A percentile compares a stretch with the other conserved stretches of the same genome.
Evolutionary conservation across 2,797 vertebrate species (phyloP).

Genomic region (Lithobates pipiens): DNA sequence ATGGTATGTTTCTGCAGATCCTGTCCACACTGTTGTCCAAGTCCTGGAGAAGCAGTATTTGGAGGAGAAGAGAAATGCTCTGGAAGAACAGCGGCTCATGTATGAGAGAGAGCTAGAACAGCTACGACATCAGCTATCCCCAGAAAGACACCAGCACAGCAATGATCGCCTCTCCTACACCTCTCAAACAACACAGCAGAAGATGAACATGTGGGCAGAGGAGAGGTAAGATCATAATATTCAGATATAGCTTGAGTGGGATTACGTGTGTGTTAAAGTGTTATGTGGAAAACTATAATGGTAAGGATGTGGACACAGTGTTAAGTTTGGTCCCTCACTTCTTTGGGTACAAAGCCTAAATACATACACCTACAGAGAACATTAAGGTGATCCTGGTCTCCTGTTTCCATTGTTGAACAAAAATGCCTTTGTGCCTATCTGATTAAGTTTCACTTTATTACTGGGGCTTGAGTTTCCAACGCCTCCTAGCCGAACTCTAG

Average conservation of each 20-base stretch:
- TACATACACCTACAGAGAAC: too few relatives aligned
- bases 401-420: too few relatives aligned
- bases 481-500: too few relatives aligned
- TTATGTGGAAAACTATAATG: not conserved
- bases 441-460: too few relatives aligned
- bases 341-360: too few relatives aligned
- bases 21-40: constrained; percentile 94
- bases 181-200: constrained; percentile 83
- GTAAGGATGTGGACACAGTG: too few relatives aligned
- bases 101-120: constrained; percentile 94
- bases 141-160: constrained; percentile 85
- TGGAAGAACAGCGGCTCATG: constrained; percentile 95
- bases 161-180: constrained; percentile 84
- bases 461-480: too few relatives aligned
- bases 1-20: constrained; percentile 75
- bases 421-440: too few relatives aligned
- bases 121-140: constrained; percentile 92
- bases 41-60: constrained; percentile 95
- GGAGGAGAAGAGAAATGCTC: constrained; percentile 91
- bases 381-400: too few relatives aligned
- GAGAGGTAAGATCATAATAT: constrained; percentile 83
- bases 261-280: too few relatives aligned
- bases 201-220: constrained; percentile 92
- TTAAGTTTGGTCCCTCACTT: too few relatives aligned
- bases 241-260: not conserved